These are phyloP conservation scores for Platygyra sinensis DNA, from an alignment of 64 coral and sea anemone genomes.

Conservation along the genomic window DNA sequence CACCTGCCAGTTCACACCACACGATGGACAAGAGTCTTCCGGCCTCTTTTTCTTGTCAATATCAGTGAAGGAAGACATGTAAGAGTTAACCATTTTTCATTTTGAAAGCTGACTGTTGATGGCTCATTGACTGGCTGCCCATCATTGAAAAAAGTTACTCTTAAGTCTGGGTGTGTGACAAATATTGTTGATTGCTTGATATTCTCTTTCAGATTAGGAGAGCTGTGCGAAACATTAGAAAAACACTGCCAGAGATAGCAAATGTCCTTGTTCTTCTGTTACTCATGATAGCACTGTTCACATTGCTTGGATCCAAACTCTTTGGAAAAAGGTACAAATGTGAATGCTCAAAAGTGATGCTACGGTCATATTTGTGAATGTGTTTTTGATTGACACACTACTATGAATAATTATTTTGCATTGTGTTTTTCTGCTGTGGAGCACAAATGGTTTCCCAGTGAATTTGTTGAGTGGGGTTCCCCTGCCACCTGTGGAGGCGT, in stretches of 20 bases:
- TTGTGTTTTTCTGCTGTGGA: no score
- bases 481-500: no score
- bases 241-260: constrained; percentile 89
- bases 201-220: constrained; percentile 71
- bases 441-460: no score
- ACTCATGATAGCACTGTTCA: constrained; percentile 83
- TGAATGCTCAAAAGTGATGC: no score
- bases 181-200: neutral
- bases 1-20: constrained; percentile 53
- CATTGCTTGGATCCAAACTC: constrained; percentile 83
- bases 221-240: constrained; percentile 92
- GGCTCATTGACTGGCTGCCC: no score
- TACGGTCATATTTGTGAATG: no score
- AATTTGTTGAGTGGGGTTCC: no score
- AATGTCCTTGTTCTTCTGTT: constrained; percentile 89
- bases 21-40: constrained; percentile 78
- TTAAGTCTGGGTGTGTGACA: no score
- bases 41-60: constrained; percentile 79
- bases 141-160: no score
- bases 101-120: no score
- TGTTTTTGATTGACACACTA: no score
- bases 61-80: constrained; percentile 94
- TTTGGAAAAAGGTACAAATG: constrained; percentile 84
- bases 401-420: no score
- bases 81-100: neutral